Evolutionary conservation across 2,888 invertebrate species (phyloP).

Genomic region (Melinaea menophilus): DNA sequence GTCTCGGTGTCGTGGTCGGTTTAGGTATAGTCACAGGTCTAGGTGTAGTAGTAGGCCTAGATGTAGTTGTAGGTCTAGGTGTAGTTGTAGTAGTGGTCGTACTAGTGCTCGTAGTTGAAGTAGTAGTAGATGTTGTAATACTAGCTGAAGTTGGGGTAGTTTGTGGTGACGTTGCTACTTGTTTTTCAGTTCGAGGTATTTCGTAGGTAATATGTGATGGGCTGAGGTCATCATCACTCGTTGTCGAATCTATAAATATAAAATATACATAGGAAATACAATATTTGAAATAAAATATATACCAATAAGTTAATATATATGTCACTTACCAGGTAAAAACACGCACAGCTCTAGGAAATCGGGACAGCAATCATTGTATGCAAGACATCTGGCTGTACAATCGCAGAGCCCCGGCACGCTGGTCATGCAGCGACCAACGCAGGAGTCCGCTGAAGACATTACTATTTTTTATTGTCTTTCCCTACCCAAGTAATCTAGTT

Average conservation of each 20-base stretch:
- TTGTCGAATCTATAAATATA: constrained; percentile 31
- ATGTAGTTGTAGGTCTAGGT: constrained; percentile 28
- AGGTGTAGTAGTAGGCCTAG: constrained; percentile 24
- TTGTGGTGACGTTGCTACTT: constrained; percentile 40
- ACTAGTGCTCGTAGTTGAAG: constrained; percentile 26
- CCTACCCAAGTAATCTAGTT: not conserved
- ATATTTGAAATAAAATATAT: no score
- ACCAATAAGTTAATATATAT: no score
- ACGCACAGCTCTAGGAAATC: constrained; percentile 81
- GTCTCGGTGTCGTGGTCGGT: constrained; percentile 31
- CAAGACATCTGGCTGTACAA: constrained; percentile 77
- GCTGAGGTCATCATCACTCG: constrained; percentile 25
- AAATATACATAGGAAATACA: not conserved
- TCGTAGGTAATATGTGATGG: constrained; percentile 22
- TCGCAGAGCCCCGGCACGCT: constrained; percentile 63
- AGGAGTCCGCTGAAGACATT: constrained; percentile 67
- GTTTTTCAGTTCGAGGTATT: constrained; percentile 48
- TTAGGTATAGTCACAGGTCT: constrained; percentile 32
- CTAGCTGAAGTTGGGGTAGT: constrained; percentile 27
- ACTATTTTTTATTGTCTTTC: not conserved
- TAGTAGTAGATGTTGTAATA: constrained; percentile 30
- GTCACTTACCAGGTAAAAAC: constrained; percentile 39
- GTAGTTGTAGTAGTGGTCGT: constrained; percentile 25
- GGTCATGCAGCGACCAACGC: constrained; percentile 66
- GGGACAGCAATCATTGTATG: constrained; percentile 79